phyloP scores from a whole-genome alignment of 2,113 vertebrate species.

The Melanerpes formicivorus region DNA sequence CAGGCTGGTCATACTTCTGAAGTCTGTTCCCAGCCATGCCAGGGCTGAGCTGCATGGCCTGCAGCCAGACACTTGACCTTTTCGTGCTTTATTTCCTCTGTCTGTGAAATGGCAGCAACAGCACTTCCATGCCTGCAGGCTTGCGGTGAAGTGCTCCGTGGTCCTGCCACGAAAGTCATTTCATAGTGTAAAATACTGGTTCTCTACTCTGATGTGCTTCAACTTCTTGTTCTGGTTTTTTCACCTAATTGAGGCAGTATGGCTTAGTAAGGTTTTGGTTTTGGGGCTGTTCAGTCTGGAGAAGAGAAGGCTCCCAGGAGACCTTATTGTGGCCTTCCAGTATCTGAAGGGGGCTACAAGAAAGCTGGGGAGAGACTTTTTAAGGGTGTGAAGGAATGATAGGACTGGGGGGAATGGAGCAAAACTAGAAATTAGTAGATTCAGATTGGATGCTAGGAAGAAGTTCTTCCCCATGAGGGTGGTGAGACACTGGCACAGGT shows the following conservation, averaged over 20 bases:
- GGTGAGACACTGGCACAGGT: too few relatives aligned
- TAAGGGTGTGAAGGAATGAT: too few relatives aligned
- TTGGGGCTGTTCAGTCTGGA: too few relatives aligned
- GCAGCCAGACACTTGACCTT: constrained; percentile 57
- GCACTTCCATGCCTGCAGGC: constrained; percentile 16
- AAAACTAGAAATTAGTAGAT: too few relatives aligned
- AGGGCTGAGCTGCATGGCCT: background rate
- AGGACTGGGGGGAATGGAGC: too few relatives aligned
- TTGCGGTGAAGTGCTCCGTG: background rate
- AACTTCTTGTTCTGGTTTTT: background rate
- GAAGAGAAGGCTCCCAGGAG: too few relatives aligned
- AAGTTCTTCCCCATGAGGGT: too few relatives aligned
- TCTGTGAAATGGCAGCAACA: constrained; percentile 18
- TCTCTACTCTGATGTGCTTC: background rate
- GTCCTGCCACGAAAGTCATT: background rate
- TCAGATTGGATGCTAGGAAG: too few relatives aligned
- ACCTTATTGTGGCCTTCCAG: too few relatives aligned
- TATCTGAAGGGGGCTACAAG: too few relatives aligned
- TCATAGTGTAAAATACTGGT: rapidly evolving
- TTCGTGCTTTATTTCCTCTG: background rate
- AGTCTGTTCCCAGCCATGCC: background rate
- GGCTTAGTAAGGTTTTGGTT: background rate
- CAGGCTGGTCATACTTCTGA: background rate
- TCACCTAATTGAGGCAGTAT: background rate
- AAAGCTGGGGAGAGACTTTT: too few relatives aligned